These are phyloP conservation scores for Leucophenga maculata DNA, from an alignment of 2,888 invertebrate species.

Conservation along the genomic window DNA sequence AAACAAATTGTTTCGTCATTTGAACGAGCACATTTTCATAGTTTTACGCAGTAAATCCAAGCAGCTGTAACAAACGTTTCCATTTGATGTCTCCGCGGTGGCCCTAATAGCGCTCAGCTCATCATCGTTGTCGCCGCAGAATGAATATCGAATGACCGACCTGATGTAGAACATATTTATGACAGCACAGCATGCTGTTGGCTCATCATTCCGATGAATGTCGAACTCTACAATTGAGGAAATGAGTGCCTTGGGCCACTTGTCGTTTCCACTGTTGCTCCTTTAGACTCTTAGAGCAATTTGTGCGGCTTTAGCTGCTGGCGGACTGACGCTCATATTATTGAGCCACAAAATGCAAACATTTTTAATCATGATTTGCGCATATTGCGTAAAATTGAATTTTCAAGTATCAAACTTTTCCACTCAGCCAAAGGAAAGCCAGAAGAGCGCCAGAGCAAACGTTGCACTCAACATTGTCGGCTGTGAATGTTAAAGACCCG, in stretches of 20 bases:
- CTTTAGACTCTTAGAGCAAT: background rate
- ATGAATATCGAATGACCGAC: background rate
- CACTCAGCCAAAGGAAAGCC: constrained; percentile 8
- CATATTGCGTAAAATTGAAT: constrained; percentile 67
- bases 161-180: constrained; percentile 1
- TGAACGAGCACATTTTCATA: constrained; percentile 59
- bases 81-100: background rate
- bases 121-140: background rate
- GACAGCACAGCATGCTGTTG: constrained; percentile 28
- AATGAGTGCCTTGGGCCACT: background rate
- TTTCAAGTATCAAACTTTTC: constrained; percentile 53
- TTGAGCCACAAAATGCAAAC: constrained; percentile 43
- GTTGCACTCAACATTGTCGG: constrained; percentile 33
- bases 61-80: constrained; percentile 35
- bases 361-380: constrained; percentile 63
- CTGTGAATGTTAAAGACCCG: constrained; percentile 32
- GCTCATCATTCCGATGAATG: background rate
- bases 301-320: no score
- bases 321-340: background rate
- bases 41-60: constrained; percentile 46
- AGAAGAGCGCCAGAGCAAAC: constrained; percentile 31
- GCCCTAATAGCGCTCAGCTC: background rate
- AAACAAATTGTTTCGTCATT: constrained; percentile 64
- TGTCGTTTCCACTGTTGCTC: background rate
- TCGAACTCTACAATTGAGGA: background rate